Evolutionary conservation across 35 echinoderm and acorn worm genomes (phyloP).

Genomic region (Heliocidaris tuberculata): DNA sequence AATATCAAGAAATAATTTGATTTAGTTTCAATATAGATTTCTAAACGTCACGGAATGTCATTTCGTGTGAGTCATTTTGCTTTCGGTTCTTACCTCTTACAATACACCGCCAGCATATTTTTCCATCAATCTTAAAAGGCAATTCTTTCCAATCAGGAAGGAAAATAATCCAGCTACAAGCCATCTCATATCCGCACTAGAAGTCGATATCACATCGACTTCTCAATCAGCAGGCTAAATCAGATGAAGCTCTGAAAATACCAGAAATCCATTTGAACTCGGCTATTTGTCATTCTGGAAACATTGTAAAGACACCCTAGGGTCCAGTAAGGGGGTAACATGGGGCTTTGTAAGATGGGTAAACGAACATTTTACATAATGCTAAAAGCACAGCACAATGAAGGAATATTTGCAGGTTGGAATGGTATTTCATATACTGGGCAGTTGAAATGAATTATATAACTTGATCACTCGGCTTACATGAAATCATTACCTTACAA

Average conservation of each 20-base stretch:
- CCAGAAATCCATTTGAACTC: not conserved
- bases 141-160: not conserved
- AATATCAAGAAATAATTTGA: not conserved
- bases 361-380: too few species aligned
- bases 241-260: not conserved
- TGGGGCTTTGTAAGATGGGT: not conserved
- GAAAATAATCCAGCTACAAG: conserved; percentile 5
- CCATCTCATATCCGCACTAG: not conserved
- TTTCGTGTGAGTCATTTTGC: not conserved
- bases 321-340: not conserved
- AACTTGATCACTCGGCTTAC: too few species aligned
- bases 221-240: not conserved
- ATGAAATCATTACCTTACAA: too few species aligned
- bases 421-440: too few species aligned
- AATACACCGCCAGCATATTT: not conserved
- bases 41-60: not conserved
- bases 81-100: not conserved
- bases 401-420: too few species aligned
- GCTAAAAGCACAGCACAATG: too few species aligned
- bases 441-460: too few species aligned
- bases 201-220: not conserved
- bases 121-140: conserved; percentile 10
- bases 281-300: not conserved
- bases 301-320: not conserved
- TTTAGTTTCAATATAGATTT: not conserved